phyloP scores from a whole-genome alignment of 2,797 vertebrate genomes.

The Psittacula derbiana region DNA sequence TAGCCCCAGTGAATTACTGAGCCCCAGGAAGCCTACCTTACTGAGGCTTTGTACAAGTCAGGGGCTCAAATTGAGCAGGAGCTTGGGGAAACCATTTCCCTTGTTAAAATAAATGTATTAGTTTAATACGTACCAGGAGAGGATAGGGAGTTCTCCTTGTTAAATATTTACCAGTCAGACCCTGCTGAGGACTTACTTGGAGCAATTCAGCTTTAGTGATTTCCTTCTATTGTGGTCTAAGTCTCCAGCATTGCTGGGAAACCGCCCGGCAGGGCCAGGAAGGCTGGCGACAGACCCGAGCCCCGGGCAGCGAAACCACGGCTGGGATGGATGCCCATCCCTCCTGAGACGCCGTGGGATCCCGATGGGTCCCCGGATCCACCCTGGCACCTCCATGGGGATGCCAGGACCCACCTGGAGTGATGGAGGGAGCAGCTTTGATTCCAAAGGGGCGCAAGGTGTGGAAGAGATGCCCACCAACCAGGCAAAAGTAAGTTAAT shows the following conservation, averaged over 20 bases:
- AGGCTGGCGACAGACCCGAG: not conserved
- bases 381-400: not conserved
- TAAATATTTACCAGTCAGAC: slow-evolving; percentile 74
- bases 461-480: not conserved
- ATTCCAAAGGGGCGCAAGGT: not conserved
- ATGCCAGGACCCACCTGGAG: rapidly evolving
- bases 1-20: slow-evolving; percentile 56
- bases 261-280: not conserved
- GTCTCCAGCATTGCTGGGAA: slow-evolving; percentile 35
- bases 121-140: slow-evolving; percentile 73
- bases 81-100: slow-evolving; percentile 63
- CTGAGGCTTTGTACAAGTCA: slow-evolving; percentile 41
- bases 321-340: rapidly evolving
- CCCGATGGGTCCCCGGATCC: rapidly evolving
- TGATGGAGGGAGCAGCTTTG: not conserved
- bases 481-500: not conserved
- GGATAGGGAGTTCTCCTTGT: slow-evolving; percentile 73
- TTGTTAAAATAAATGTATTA: slow-evolving; percentile 74
- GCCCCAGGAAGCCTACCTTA: slow-evolving; percentile 56
- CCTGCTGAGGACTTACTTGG: slow-evolving; percentile 65
- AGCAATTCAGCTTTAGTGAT: slow-evolving; percentile 66
- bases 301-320: rapidly evolving
- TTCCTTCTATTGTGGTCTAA: slow-evolving; percentile 62
- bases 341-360: rapidly evolving
- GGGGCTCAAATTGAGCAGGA: slow-evolving; percentile 64